Base-by-base conservation (phyloP, 2,797 vertebrate genomes). In the Chaunax sp. region DNA sequence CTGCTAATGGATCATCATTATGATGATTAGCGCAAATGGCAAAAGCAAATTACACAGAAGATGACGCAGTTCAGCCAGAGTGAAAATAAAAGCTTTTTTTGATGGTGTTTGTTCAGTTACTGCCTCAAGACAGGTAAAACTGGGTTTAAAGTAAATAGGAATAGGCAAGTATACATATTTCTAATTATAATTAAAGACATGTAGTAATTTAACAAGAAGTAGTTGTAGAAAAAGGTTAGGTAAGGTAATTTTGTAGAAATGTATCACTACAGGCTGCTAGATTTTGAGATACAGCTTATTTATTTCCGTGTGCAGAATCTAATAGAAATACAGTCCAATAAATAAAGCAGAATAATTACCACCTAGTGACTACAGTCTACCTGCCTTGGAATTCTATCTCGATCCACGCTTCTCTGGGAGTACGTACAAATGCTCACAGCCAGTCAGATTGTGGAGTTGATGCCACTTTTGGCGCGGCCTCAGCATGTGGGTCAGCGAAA, bases 371-470 rank as follows among this genome's bases (percentile, higher is more conserved):
- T 28, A 1, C 10, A 38, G 25, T 64, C 26, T 54, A 43, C 67
- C 38, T 72, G 47, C 47, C 51, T 38, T 3, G 0, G 40, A 23
- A 35, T 70, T 60, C 43, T 19, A 69, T 66, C 44, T 69, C 20
- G 53, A 67, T 26, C 46, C 40, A 15, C 13, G 9, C 50, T 56
- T 72, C 62, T 79, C 23, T 68, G 47, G 58, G 69, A 77, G 51
- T 63, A 74, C 43, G 75, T 33, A 83, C 77, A 88, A 89, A 89
- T 72, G 80, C 86, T 89, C 83, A 81, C 84, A 89, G 88, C 86
- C 83, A 46, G 61, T 87, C 69, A 72, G 81, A 83, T 61, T 49
- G 59, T 3, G 18, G 64, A 72, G 67, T 56, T 65, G 77, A 81
- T 70, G 79, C 64, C 78, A 74, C 85, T 78, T 76, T 77, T 80